These are phyloP conservation scores for Fabriciana adippe DNA, from an alignment of 2,888 invertebrate genomes.

Conservation along the genomic window DNA sequence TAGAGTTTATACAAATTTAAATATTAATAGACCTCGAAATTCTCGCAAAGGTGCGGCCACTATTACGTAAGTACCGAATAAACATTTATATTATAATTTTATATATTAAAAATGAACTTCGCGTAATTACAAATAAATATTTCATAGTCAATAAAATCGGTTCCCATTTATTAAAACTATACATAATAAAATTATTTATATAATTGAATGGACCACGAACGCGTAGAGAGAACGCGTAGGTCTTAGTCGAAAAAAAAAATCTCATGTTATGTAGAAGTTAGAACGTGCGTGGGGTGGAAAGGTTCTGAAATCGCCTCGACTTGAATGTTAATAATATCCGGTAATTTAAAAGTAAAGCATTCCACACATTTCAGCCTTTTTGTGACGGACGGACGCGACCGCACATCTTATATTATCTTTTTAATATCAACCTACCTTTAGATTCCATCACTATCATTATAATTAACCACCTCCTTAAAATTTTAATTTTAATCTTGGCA, in stretches of 20 bases:
- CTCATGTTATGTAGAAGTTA: neutral
- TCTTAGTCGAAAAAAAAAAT: constrained; percentile 2
- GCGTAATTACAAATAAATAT: constrained; percentile 2
- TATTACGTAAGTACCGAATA: constrained; percentile 4
- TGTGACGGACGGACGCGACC: constrained; percentile 60
- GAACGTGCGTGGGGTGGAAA: constrained; percentile 8
- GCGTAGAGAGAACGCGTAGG: neutral
- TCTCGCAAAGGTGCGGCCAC: constrained; percentile 29
- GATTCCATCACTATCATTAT: constrained; percentile 34
- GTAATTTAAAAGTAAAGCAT: constrained; percentile 17
- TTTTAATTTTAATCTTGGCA: constrained; percentile 43
- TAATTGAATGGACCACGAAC: constrained; percentile 5
- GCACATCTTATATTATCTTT: constrained; percentile 49
- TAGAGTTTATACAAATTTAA: constrained; percentile 18
- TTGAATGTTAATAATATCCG: constrained; percentile 15
- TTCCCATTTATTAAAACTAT: neutral
- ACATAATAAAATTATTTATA: neutral
- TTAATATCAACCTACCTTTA: constrained; percentile 39
- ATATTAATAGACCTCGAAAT: constrained; percentile 14
- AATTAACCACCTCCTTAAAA: constrained; percentile 30
- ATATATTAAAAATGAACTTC: neutral
- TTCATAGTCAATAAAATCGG: neutral
- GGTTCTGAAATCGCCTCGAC: constrained; percentile 13
- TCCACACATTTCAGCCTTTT: constrained; percentile 51
- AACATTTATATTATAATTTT: neutral